These are phyloP conservation scores for Entomyzon cyanotis DNA, from an alignment of 2,113 vertebrate species.

Conservation along the genomic window DNA sequence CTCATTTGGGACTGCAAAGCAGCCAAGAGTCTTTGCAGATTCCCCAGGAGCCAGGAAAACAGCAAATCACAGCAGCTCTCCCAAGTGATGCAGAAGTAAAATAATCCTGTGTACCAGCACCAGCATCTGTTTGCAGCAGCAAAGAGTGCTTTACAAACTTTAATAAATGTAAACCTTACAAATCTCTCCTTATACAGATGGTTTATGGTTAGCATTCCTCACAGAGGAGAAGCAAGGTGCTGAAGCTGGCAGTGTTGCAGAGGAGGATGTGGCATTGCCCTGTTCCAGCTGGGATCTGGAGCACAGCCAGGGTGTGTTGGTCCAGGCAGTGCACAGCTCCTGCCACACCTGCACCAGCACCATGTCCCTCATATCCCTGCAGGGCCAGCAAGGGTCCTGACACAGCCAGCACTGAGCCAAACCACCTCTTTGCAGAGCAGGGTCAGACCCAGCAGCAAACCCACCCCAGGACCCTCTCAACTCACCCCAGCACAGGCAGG, in stretches of 20 bases:
- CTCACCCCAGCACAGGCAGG: not conserved
- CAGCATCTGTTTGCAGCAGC: not conserved
- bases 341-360: not conserved
- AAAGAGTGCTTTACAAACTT: not conserved
- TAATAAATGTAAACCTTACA: not conserved
- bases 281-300: rapidly evolving
- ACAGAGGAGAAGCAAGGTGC: not conserved
- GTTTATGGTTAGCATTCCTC: not conserved
- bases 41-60: not conserved
- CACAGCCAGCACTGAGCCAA: not conserved
- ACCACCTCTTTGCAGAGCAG: not conserved
- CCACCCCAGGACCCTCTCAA: rapidly evolving
- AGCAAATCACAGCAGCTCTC: constrained; percentile 32
- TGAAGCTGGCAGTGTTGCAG: not conserved
- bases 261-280: not conserved
- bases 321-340: not conserved
- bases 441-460: not conserved
- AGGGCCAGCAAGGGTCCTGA: not conserved
- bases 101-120: not conserved
- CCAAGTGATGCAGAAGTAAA: not conserved
- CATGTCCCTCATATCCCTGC: rapidly evolving
- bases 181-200: not conserved
- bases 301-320: rapidly evolving
- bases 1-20: constrained; percentile 9
- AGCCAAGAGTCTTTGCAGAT: not conserved